phyloP scores from a whole-genome alignment of 2,797 vertebrate genomes.

The Melanotaenia parkinsoni region DNA sequence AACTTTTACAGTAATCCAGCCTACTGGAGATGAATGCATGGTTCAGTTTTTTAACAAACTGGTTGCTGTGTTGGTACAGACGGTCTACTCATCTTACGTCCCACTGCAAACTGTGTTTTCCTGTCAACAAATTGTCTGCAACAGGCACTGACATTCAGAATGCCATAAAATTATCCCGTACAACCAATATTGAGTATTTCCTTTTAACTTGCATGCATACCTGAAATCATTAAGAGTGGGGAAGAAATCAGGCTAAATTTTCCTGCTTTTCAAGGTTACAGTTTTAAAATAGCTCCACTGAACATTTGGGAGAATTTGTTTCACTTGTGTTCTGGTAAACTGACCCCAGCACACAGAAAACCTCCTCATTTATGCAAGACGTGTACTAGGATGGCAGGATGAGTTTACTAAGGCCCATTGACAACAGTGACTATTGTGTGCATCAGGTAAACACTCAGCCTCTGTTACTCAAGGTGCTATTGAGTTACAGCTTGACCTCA shows the following conservation, averaged over 20 bases:
- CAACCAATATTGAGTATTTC: background rate
- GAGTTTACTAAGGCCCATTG: slow-evolving; percentile 17
- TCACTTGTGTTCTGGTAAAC: no score
- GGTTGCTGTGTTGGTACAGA: no score
- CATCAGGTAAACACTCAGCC: slow-evolving; percentile 57
- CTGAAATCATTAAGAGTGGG: slow-evolving; percentile 2
- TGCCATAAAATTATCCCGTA: background rate
- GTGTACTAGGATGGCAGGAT: slow-evolving; percentile 14
- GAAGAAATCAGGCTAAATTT: slow-evolving; percentile 19
- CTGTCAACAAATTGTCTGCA: no score
- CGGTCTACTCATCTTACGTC: no score
- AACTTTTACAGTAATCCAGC: no score
- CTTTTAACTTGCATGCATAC: slow-evolving; percentile 1
- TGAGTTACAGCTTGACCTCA: slow-evolving; percentile 55
- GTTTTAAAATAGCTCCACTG: slow-evolving; percentile 32
- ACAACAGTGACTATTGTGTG: slow-evolving; percentile 13
- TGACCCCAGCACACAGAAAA: background rate
- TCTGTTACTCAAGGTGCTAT: slow-evolving; percentile 49
- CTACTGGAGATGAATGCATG: no score
- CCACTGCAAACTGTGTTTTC: no score
- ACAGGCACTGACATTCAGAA: no score
- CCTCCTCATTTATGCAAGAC: slow-evolving; percentile 23
- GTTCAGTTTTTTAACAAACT: no score
- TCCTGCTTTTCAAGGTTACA: slow-evolving; percentile 23
- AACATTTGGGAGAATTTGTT: background rate